Evolutionary conservation across 2,797 vertebrate species (phyloP), one percentile per base, ranked within the genome.

Genomic region (Psittacula derbiana): DNA sequence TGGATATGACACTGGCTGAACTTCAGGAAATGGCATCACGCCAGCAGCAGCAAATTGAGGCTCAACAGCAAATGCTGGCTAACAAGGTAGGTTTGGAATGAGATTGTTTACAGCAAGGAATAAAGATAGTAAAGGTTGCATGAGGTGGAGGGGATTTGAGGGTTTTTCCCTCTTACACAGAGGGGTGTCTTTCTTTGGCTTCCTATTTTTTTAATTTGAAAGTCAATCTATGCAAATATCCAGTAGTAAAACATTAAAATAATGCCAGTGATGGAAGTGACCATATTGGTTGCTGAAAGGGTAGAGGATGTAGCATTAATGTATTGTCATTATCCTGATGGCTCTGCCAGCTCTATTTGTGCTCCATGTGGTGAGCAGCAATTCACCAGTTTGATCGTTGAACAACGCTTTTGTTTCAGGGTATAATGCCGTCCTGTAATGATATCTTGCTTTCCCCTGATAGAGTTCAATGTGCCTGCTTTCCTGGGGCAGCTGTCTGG

Each of bases 1-100:
- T 99, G 99, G 99, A 99, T 96, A 99, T 99, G 99, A 99, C 99
- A 1, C 97, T 99, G 76, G 98, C 99, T 2, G 99, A 99, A 96
- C 98, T 99, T 49, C 99, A 99, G 96, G 99, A 99, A 89, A 99
- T 99, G 99, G 99, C 99, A 17, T 98, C 99, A 55, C 98, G 99
- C 73, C 99, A 99, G 81, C 99, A 99, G 97, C 99, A 99, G 28
- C 99, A 99, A 97, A 99, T 99, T 52, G 99, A 99, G 72, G 95
- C 98, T 74, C 99, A 99, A 80, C 99, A 99, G 60, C 99, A 99
- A 88, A 98, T 99, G 93, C 98, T 99, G 55, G 98, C 99, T 62
- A 99, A 99, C 41, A 99, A 99, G 99, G 99, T 99, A 97, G 53
- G 74, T 74, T 84, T 92, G 57, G 65, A 46, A 36, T 80, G 6